A percentile compares a stretch with the other conserved stretches of the same genome.
These are phyloP conservation scores for Diacarnus erythraeanus DNA, from an alignment of 37 sponge, comb jelly and placozoan genomes.

Conservation along the genomic window DNA sequence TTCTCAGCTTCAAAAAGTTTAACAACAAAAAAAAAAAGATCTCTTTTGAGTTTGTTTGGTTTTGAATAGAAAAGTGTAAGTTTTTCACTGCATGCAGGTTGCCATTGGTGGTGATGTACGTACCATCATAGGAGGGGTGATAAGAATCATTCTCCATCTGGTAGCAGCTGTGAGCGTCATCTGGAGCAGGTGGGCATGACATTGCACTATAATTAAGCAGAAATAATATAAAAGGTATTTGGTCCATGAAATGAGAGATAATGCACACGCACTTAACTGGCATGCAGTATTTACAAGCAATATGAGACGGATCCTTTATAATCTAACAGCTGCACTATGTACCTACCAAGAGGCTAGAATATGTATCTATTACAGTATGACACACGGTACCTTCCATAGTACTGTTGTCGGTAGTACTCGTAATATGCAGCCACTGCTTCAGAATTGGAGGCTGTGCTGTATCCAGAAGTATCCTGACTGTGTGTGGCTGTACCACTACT, in stretches of 20 bases:
- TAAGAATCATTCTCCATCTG: not conserved
- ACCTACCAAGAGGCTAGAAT: not conserved
- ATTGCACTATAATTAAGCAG: no score
- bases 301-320: not conserved
- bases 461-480: not conserved
- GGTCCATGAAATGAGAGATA: no score
- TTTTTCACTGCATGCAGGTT: conserved; percentile 1
- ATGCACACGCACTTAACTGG: not conserved
- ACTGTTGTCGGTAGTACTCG: not conserved
- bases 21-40: no score
- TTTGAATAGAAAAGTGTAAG: no score
- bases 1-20: no score
- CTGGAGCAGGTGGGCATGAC: no score
- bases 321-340: not conserved
- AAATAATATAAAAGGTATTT: no score
- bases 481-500: not conserved
- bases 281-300: not conserved
- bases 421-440: conserved; percentile 7
- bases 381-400: not conserved
- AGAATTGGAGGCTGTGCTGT: not conserved
- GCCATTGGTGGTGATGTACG: not conserved
- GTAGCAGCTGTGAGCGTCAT: not conserved
- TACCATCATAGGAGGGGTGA: conserved; percentile 5
- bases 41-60: not conserved
- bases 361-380: not conserved